These are phyloP conservation scores for Geophilus truncorum DNA, from an alignment of 2,888 invertebrate species.

Conservation along the genomic window DNA sequence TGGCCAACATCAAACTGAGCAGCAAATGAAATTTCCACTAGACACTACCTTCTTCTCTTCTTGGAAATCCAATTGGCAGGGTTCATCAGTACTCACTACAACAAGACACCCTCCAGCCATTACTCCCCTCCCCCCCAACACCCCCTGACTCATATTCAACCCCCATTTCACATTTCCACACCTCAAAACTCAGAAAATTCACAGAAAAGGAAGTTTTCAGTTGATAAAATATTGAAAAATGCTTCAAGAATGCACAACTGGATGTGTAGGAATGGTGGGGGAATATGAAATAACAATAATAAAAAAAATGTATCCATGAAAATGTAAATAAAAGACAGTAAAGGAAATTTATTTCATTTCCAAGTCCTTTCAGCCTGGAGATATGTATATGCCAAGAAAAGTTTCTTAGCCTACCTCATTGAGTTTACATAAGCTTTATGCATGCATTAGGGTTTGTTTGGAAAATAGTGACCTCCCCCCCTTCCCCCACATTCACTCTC, in stretches of 20 bases:
- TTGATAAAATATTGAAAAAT: too few species aligned
- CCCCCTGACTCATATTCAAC: background rate
- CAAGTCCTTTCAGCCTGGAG: background rate
- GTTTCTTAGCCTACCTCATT: background rate
- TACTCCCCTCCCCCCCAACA: too few species aligned
- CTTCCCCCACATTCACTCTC: background rate
- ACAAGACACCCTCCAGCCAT: background rate
- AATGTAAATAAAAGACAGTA: background rate
- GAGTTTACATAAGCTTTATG: constrained; percentile 7
- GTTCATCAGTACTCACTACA: constrained; percentile 10
- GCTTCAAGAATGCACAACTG: too few species aligned
- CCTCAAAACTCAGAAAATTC: too few species aligned
- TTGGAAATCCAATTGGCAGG: background rate
- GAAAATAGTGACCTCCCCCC: background rate
- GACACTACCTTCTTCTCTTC: constrained; percentile 10
- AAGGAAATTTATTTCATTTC: background rate
- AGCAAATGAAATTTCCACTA: constrained; percentile 4
- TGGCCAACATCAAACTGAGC: constrained; percentile 10
- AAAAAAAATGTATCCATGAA: background rate
- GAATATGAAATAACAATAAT: too few species aligned
- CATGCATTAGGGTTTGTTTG: constrained; percentile 9
- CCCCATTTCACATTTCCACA: background rate
- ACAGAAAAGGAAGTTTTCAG: too few species aligned
- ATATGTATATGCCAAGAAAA: constrained; percentile 2
- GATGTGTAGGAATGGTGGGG: too few species aligned